Base-by-base conservation (phyloP, 1,140 invertebrate species). In the Sycophaga agraensis region DNA sequence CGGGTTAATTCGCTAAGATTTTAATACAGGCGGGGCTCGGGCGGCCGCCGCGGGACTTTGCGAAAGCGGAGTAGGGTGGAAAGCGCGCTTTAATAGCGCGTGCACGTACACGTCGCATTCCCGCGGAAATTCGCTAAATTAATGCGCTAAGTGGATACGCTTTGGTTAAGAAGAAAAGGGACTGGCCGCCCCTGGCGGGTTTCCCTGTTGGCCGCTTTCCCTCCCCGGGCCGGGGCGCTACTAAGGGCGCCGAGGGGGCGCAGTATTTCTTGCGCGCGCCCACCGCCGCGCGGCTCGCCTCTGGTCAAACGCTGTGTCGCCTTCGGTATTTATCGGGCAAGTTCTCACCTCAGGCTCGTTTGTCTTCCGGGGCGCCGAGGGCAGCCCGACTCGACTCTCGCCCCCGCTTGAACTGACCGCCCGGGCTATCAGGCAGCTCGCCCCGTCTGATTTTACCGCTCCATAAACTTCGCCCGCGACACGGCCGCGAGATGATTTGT, bases 291-390 rank as follows among this genome's bases (percentile, higher is more conserved):
- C 63, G 72, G 72, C 75, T 70, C 71, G 74, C 71, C 73, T 69
- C 73, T 78, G 77, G 78, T 81, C 79, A 79, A 80, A 77, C 77
- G 76, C 71, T 79, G 75, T 80, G 79, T 81, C 79, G 78, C 78
- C 75, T 79, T 79, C 75, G 74, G 75, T 81, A 81, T 81, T 81
- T 81, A 81, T 81, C 78, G 79, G 77, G 71, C 73, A 81, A 81
- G 78, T 81, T 81, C 76, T 81, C 78, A 80, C 79, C 79, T 81
- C 79, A 76, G 67, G 71, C 77, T 81, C 79, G 79, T 81, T 81
- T 81, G 77, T 81, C 79, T 81, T 81, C 75, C 67, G 71, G 71
- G 2, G 35, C 16, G 3, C 21, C 3, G 3, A 22, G 31, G 37
- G 37, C 37, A 51, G 49, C 16, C 17, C 28, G 26, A n/a, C 22